Percentiles rank a stretch among this genome's conserved stretches.
Evolutionary conservation across 2,797 vertebrate genomes (phyloP).

Genomic region (Staurois parvus): DNA sequence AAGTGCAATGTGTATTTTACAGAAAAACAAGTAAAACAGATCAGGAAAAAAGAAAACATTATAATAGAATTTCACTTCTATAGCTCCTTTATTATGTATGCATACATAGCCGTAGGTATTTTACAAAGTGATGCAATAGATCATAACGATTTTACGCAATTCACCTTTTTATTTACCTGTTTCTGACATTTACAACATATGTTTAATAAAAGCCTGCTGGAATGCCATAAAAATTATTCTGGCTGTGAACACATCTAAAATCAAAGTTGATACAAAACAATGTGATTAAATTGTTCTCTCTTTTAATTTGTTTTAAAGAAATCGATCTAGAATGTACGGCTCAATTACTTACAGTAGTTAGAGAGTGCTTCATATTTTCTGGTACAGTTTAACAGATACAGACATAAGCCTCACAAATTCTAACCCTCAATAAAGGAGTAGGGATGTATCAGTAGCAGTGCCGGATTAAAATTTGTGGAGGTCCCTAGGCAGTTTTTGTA

Average conservation of each 20-base stretch:
- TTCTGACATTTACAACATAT: background rate
- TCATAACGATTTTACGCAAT: background rate
- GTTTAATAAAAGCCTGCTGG: background rate
- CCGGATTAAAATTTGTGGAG: too few relatives aligned
- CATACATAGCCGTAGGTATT: background rate
- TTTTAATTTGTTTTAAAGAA: too few relatives aligned
- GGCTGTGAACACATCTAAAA: background rate
- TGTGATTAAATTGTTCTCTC: too few relatives aligned
- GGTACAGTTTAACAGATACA: too few relatives aligned
- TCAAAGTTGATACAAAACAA: background rate
- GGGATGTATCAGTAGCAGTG: too few relatives aligned
- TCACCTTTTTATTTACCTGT: constrained; percentile 7
- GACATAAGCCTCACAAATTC: too few relatives aligned
- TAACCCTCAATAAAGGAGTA: too few relatives aligned
- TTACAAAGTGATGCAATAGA: background rate
- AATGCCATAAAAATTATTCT: background rate
- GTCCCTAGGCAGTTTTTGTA: too few relatives aligned
- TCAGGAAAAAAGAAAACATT: background rate
- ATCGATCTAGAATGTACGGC: too few relatives aligned
- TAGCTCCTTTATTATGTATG: background rate
- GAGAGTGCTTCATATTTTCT: too few relatives aligned
- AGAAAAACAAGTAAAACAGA: background rate
- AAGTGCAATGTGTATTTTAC: background rate
- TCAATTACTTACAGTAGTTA: too few relatives aligned
- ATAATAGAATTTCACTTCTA: constrained; percentile 10